Percentiles rank a stretch among this genome's conserved stretches.
These are phyloP conservation scores for Augochlora pura DNA, from an alignment of 1,140 invertebrate species.

Conservation along the genomic window DNA sequence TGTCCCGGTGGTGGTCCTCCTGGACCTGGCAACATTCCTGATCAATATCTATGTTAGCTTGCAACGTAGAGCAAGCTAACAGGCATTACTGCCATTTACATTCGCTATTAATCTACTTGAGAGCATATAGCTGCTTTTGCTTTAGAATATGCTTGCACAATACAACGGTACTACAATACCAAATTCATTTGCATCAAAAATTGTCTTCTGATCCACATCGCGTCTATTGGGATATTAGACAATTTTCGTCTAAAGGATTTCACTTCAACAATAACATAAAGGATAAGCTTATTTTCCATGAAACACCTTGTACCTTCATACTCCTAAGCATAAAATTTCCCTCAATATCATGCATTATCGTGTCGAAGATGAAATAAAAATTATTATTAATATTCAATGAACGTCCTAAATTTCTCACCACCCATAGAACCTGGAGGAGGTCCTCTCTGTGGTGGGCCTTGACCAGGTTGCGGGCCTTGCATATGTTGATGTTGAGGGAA, in stretches of 20 bases:
- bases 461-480: conserved; percentile 84
- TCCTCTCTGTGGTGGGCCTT: conserved; percentile 83
- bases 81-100: neutral
- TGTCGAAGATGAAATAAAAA: conserved; percentile 34
- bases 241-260: neutral
- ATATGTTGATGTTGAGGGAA: conserved; percentile 85
- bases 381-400: conserved; percentile 46
- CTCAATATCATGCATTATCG: conserved; percentile 64
- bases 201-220: too few species aligned
- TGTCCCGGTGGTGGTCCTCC: conserved; percentile 83
- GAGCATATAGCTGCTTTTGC: neutral
- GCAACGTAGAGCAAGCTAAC: conserved; percentile 15
- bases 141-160: conserved; percentile 30
- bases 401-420: conserved; percentile 72
- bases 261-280: neutral
- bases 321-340: conserved; percentile 58
- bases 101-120: neutral
- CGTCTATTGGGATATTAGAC: too few species aligned
- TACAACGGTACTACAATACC: neutral
- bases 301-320: conserved; percentile 62
- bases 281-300: conserved; percentile 22
- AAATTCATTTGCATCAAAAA: too few species aligned
- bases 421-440: conserved; percentile 83
- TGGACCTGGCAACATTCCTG: conserved; percentile 80
- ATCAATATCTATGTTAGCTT: conserved; percentile 54